phyloP scores from a whole-genome alignment of 1,140 invertebrate genomes.

The Drosophila busckii region DNA sequence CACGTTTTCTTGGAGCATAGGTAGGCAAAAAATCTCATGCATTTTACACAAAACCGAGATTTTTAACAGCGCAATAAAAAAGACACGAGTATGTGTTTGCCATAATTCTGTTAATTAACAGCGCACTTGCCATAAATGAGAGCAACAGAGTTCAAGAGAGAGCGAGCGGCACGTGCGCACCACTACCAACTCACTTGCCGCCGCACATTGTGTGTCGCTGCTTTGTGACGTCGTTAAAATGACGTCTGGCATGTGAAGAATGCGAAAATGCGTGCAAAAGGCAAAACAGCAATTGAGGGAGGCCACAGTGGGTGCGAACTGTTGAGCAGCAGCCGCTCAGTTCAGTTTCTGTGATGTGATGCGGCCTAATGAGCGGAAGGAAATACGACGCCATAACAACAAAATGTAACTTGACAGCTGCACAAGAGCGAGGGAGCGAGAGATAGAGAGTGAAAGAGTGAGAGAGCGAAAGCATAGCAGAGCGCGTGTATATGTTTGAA shows the following conservation, averaged over 20 bases:
- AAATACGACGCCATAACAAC: constrained; percentile 31
- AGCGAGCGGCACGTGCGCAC: constrained; percentile 39
- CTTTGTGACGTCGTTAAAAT: constrained; percentile 53
- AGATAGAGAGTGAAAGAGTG: background rate
- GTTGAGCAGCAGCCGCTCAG: constrained; percentile 21
- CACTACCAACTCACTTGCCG: constrained; percentile 13
- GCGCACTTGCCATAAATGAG: constrained; percentile 11
- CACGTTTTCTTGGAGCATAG: background rate
- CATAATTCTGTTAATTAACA: constrained; percentile 27
- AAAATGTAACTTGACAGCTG: constrained; percentile 20
- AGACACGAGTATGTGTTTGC: constrained; percentile 27
- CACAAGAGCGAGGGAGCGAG: constrained; percentile 1
- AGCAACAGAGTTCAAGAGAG: background rate
- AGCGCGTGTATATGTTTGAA: too few relatives aligned
- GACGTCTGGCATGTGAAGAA: constrained; percentile 62
- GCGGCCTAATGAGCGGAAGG: constrained; percentile 70
- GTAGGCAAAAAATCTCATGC: constrained; percentile 27
- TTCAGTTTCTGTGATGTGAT: constrained; percentile 22
- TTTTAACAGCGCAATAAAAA: constrained; percentile 38
- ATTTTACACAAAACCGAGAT: constrained; percentile 33
- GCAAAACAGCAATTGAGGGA: constrained; percentile 17
- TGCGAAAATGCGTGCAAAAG: constrained; percentile 60
- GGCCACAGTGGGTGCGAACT: background rate
- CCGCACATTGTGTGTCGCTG: too few relatives aligned
- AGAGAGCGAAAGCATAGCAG: background rate